Base-by-base conservation (phyloP, 2,113 vertebrate species). In the Chaetura pelagica region DNA sequence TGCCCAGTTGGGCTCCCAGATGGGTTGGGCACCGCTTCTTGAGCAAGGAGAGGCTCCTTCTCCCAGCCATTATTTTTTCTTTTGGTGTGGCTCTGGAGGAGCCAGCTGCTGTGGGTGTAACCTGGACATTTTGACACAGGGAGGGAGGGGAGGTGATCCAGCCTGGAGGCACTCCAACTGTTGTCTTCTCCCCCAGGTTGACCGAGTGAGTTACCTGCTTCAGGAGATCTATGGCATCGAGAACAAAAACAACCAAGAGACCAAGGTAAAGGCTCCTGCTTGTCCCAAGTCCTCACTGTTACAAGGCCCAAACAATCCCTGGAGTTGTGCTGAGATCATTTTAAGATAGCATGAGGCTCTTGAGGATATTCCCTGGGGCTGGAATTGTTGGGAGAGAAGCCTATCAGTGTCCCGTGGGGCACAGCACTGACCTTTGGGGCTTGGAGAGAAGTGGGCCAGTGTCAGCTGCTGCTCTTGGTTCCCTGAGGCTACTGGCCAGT, bases 181-280 rank as follows among this genome's bases (percentile, higher is more conserved):
- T 73, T 30, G 59, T 79, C 52, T 74, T 96, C 23, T 84, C 79
- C 35, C 64, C 34, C 58, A 99, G 99, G 99, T 99, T 95, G 99
- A 99, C 94, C 98, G 99, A 32, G 99, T 99, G 95, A 99, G 99
- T 97, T 99, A 99, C 96, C 97, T 99, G 91, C 98, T 99, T 16
- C 99, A 99, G 98, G 99, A 99, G 98, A 99, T 99, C 97, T 99
- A 99, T 0, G 99, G 99, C 90, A 99, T 99, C 2, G 99, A 99
- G 97, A 99, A 99, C 97, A 99, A 99, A 96, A 99, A 99, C 98
- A 99, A 99, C 97, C 99, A 99, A 94, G 99, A 99, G 94, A 99
- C 99, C 4, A 99, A 99, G 99, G 99, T 99, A 85, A 59, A 62
- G 30, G 26, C 44, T 74, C 10, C 61, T 38, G 30, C n/a, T 59